Percentiles rank a stretch among this genome's conserved stretches.
Evolutionary conservation across 2,113 vertebrate species (phyloP).

Genomic region (Cyanocitta stelleri): DNA sequence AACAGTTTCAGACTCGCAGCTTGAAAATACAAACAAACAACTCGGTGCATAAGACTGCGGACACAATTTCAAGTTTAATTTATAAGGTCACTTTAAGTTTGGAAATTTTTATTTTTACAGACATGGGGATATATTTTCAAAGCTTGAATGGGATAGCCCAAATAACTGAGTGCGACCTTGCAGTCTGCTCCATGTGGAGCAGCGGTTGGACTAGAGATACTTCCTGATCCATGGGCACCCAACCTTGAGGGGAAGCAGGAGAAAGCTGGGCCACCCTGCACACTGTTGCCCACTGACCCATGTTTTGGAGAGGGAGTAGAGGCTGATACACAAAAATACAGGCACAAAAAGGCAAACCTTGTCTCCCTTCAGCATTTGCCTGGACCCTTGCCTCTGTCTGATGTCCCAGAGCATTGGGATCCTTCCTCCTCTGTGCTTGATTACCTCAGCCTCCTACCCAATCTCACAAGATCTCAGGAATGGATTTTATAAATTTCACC

Average conservation of each 20-base stretch:
- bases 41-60: background rate
- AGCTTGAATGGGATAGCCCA: background rate
- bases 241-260: background rate
- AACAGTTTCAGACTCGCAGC: background rate
- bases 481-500: background rate
- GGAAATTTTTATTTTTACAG: background rate
- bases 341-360: background rate
- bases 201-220: background rate
- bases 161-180: background rate
- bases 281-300: background rate
- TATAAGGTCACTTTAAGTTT: background rate
- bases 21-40: background rate
- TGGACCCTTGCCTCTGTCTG: background rate
- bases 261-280: background rate
- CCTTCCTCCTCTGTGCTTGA: background rate
- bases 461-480: background rate
- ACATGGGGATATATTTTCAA: background rate
- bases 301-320: background rate
- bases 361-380: background rate
- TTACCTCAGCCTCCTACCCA: background rate
- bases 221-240: background rate
- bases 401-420: background rate
- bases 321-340: background rate
- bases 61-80: background rate
- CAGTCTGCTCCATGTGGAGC: background rate